These are phyloP conservation scores for Synanthedon vespiformis DNA, from an alignment of 2,888 invertebrate genomes.

Conservation along the genomic window DNA sequence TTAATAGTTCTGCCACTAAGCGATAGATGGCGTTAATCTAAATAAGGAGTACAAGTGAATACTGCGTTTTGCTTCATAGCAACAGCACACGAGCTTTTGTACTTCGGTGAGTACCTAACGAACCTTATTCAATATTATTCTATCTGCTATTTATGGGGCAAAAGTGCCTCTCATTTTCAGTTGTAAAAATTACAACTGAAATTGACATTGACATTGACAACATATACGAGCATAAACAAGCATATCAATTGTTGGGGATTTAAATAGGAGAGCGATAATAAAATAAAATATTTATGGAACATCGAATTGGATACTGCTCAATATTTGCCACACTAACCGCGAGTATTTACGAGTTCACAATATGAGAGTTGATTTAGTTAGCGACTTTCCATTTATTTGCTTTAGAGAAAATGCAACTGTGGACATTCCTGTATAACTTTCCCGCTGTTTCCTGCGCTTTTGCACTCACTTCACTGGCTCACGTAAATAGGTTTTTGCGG, in stretches of 20 bases:
- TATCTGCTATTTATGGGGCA: too few relatives aligned
- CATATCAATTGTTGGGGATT: neutral
- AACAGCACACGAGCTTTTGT: too few relatives aligned
- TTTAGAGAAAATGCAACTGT: constrained; percentile 22
- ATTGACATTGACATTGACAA: too few relatives aligned
- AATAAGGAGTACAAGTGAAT: too few relatives aligned
- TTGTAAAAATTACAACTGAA: too few relatives aligned
- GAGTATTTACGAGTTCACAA: constrained; percentile 4
- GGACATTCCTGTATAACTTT: constrained; percentile 26
- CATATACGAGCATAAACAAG: neutral
- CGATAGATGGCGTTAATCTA: too few relatives aligned
- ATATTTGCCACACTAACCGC: constrained; percentile 5
- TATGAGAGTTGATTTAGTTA: neutral
- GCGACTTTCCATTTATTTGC: constrained; percentile 22
- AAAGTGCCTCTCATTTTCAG: too few relatives aligned
- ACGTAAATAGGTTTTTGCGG: constrained; percentile 16
- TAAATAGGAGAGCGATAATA: neutral
- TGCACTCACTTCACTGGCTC: constrained; percentile 16
- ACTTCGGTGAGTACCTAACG: too few relatives aligned
- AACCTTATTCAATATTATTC: too few relatives aligned
- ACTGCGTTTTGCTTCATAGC: too few relatives aligned
- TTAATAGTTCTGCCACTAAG: too few relatives aligned
- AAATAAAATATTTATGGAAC: neutral
- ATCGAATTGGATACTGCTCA: neutral
- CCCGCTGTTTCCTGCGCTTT: constrained; percentile 28